A percentile compares a stretch with the other conserved stretches of the same genome.
Evolutionary conservation across 2,113 vertebrate species (phyloP).

Genomic region (Barbus barbus): DNA sequence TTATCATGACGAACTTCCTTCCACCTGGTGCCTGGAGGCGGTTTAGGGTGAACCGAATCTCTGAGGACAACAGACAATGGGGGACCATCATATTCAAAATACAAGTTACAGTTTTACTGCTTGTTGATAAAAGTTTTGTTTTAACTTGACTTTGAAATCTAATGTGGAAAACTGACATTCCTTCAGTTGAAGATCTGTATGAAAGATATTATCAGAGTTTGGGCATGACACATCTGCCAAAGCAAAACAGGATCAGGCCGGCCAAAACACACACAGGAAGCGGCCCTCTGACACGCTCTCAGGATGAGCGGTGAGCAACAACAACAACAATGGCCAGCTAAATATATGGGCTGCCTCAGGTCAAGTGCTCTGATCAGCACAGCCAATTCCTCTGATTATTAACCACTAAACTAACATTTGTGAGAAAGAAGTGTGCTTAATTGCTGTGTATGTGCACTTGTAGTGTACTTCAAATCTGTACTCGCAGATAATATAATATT

Average conservation of each 20-base stretch:
- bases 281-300: not conserved
- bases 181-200: not conserved
- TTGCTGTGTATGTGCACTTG: not conserved
- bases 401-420: not conserved
- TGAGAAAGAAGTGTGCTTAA: not conserved
- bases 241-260: not conserved
- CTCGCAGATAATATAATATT: not conserved
- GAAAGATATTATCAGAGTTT: not conserved
- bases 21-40: constrained; percentile 90
- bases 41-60: constrained; percentile 89
- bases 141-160: not conserved
- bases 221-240: not conserved
- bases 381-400: too few relatives aligned
- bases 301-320: not conserved
- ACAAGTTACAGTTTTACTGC: not conserved
- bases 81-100: too few relatives aligned
- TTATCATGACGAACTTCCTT: constrained; percentile 95
- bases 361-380: not conserved
- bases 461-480: not conserved
- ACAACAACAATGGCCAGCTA: not conserved
- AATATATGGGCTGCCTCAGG: not conserved
- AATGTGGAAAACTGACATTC: not conserved
- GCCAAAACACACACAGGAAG: constrained; percentile 1
- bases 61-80: constrained; percentile 64
- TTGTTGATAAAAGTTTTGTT: not conserved